Evolutionary conservation across 2,888 invertebrate genomes (phyloP), one percentile per base, ranked within the genome.

Genomic region (Lithophane socia): DNA sequence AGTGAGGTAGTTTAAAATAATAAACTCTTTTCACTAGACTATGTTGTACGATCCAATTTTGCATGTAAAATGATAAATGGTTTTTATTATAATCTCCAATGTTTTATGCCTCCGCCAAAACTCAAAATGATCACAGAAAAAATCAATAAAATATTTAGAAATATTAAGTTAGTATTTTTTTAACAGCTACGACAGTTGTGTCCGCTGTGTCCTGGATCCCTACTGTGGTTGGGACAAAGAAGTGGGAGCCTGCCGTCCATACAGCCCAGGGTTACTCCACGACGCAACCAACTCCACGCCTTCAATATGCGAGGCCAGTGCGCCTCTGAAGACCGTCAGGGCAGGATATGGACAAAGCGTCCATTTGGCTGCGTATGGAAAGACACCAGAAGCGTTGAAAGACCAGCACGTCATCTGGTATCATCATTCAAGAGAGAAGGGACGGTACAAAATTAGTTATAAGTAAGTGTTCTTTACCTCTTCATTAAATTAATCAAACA

Each of bases 201-300:
- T 97, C 10, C 96, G 97, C 8, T 98, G 98, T 91, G 97, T 97
- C 21, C 93, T 97, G 76, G 98, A 98, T 90, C 98, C 98, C 0
- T 97, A 98, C 90, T 98, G 98, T 89, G 97, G 97, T n/a, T 98
- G 98, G 98, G 97, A 97, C 90, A 97, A 97, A 87, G 97, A 97
- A 89, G 95, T 96, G 1, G 97, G 96, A 0, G 94, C 96, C 18
- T 97, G 97, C 90, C 96, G 97, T 71, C 97, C 97, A 0, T 97
- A 97, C 91, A 94, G 95, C n/a, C 97, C 97, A 12, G 97, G 95
- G 2, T 91, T 97, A 13, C 94, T 97, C 29, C 97, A 97, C 91
- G 97, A 97, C 86, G 97, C 97, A 1, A 97, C 97, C 29, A 97
- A 97, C 90, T 97, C 97, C 12, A 97, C 97, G 1, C 97, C 97